Conservation (phyloP, 2,888 invertebrate genomes). For the Buathra laborator region DNA sequence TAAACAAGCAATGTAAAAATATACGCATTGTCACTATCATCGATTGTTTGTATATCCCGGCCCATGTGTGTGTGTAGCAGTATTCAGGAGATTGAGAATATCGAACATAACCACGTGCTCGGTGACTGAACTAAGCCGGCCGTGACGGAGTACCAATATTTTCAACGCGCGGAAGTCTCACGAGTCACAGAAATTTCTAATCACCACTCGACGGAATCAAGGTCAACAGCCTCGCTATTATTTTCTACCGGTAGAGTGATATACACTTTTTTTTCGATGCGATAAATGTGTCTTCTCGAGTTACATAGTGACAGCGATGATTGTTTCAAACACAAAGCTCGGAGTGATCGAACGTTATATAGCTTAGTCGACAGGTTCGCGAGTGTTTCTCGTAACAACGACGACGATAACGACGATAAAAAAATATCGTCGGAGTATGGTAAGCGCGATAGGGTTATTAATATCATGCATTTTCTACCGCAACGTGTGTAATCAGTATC, state of each 20-base stretch:
- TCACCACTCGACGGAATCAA: not conserved
- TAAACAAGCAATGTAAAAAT: too few species aligned
- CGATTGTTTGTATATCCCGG: too few species aligned
- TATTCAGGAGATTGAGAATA: too few species aligned
- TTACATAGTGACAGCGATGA: not conserved
- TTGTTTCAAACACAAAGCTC: not conserved
- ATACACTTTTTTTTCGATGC: not conserved
- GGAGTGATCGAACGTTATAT: not conserved
- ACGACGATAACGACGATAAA: constrained; percentile 4
- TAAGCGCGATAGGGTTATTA: not conserved
- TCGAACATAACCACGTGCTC: too few species aligned
- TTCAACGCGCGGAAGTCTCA: not conserved
- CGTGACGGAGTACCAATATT: not conserved
- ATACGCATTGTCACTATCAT: too few species aligned
- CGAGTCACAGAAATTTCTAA: not conserved
- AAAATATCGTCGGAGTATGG: not conserved
- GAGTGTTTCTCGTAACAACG: not conserved
- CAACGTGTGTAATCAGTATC: not conserved
- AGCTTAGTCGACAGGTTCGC: not conserved
- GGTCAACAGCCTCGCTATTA: constrained; percentile 6
- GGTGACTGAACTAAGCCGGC: not conserved
- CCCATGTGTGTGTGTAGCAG: too few species aligned
- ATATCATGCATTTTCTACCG: not conserved
- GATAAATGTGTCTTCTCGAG: not conserved
- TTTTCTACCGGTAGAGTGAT: not conserved